A percentile compares a stretch with the other conserved stretches of the same genome.
Conservation (phyloP, 2,113 vertebrate species). For the Strix uralensis region DNA sequence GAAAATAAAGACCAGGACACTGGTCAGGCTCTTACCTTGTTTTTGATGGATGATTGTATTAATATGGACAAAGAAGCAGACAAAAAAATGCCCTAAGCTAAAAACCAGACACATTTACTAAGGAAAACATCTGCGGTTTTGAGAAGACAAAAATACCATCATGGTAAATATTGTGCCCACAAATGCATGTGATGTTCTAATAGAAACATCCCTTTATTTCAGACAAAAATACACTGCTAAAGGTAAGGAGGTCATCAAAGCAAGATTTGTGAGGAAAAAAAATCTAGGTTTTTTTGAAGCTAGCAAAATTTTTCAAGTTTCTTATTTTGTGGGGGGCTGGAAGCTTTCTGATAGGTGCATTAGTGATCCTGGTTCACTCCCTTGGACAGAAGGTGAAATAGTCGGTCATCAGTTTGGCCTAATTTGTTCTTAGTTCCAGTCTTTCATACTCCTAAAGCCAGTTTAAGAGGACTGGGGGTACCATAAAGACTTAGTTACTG, state of each 20-base stretch:
- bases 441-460: neutral
- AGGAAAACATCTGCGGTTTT: conserved; percentile 62
- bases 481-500: neutral
- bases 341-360: neutral
- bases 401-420: neutral
- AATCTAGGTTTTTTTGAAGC: neutral
- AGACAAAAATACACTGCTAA: conserved; percentile 22
- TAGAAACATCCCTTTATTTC: conserved; percentile 4
- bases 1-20: conserved; percentile 19
- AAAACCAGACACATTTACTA: conserved; percentile 15
- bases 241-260: conserved; percentile 35
- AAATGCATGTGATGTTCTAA: conserved; percentile 40
- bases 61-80: conserved; percentile 24
- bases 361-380: neutral
- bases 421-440: neutral
- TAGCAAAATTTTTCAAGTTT: neutral
- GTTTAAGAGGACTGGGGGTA: neutral
- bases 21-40: conserved; percentile 39
- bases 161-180: conserved; percentile 68
- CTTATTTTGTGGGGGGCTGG: neutral
- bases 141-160: conserved; percentile 62
- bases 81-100: conserved; percentile 43
- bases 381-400: neutral
- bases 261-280: neutral
- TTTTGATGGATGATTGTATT: conserved; percentile 55